Conservation (phyloP, 2,797 vertebrate species). For the Phrynocephalus forsythii region DNA sequence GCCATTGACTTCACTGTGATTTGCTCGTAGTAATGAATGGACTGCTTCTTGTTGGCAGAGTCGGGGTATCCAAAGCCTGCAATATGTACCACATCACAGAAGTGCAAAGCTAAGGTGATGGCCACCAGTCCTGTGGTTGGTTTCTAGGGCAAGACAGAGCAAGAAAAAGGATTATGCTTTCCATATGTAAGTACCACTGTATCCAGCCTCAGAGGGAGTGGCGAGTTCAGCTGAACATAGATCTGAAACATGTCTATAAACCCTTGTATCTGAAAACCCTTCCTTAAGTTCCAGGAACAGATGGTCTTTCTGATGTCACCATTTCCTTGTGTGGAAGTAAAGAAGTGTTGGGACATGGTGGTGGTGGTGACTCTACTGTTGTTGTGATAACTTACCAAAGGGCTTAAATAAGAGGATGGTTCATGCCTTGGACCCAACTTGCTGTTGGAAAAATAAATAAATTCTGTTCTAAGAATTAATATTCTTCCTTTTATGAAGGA, state of each 20-base stretch:
- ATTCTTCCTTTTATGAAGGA: background rate
- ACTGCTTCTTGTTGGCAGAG: conserved; percentile 79
- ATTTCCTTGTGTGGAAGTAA: background rate
- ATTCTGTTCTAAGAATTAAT: background rate
- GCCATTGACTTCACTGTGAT: conserved; percentile 91
- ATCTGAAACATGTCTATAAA: background rate
- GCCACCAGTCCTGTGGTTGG: conserved; percentile 90
- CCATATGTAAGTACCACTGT: too few species aligned
- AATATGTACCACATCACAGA: conserved; percentile 91
- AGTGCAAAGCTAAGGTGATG: conserved; percentile 92
- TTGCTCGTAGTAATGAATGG: conserved; percentile 91
- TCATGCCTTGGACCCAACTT: background rate
- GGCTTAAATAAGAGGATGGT: background rate
- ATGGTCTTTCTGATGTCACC: background rate
- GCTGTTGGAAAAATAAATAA: too few species aligned
- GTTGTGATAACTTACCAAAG: background rate
- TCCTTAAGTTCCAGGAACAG: background rate
- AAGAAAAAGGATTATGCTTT: background rate
- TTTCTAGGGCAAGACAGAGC: conserved; percentile 72
- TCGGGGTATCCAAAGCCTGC: conserved; percentile 94
- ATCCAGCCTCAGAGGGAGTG: background rate
- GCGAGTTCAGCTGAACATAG: background rate
- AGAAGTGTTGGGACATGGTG: background rate
- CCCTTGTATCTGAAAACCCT: too few species aligned
- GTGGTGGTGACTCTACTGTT: background rate